Evolutionary conservation across 1,140 invertebrate genomes (phyloP), one percentile per base, ranked within the genome.

Genomic region (Lepidostoma basale): DNA sequence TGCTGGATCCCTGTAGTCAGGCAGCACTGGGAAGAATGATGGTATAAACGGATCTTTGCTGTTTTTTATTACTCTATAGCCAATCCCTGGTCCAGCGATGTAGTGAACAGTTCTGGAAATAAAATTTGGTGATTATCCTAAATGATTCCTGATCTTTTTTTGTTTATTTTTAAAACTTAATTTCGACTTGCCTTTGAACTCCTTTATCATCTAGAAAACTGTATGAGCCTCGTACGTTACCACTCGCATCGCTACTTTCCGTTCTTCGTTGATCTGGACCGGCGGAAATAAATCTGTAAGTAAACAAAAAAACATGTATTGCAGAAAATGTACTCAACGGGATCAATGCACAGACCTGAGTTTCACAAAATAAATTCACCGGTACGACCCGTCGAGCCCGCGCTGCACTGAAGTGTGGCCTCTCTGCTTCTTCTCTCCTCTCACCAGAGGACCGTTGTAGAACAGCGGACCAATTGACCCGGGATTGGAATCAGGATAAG

Each of bases 171-270:
- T 45, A 64, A 33, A 67, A 10, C 56, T n/a, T 63, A 49, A 10
- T 12, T 8, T 30, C 3, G 5, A 23, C 23, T 42, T 76, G 81
- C 81, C 82, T 84, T 79, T 90, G 88, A 18, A 88, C 84, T 1
- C 89, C 88, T 81, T 90, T 89, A 73, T 90, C 88, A 74, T 90
- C 90, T 12, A 90, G 76, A 75, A 89, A 92, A 3, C 89, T 89
- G 77, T 91, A 92, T 0, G 89, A 90, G 28, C 90, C 90, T 58
- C 88, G 77, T 0, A 90, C 87, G 65, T 90, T 85, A 9, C 89
- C 88, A 44, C 83, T 84, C 0, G 88, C 80, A 70, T 89, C 89
- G 68, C 89, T 88, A 49, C 85, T 85, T 78, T 92, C 90, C 2
- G 88, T 86, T 44, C 89, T 77, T 65, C 89, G 83, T 75, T 90